Evolutionary conservation across 2,113 vertebrate species (phyloP).

Genomic region (Ageneiosus marmoratus): DNA sequence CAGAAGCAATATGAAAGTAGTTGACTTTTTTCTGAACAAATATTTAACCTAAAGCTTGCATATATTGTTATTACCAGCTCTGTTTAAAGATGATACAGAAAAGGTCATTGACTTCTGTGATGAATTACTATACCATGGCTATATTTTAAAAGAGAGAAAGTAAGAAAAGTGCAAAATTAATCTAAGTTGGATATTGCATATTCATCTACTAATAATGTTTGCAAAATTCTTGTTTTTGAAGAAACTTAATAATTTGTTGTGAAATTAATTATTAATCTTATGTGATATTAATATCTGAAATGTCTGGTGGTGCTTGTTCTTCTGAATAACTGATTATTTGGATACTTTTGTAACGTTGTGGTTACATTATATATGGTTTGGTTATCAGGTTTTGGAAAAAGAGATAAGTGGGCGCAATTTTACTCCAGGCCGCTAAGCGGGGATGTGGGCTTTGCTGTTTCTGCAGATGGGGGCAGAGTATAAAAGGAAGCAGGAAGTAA

Average conservation of each 20-base stretch:
- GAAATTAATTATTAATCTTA: neutral
- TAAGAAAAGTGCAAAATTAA: neutral
- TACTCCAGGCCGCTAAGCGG: too few relatives aligned
- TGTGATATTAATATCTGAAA: neutral
- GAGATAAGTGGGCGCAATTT: too few relatives aligned
- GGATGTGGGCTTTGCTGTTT: too few relatives aligned
- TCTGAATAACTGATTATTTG: neutral
- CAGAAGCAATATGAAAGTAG: slow-evolving; percentile 21
- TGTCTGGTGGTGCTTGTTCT: neutral
- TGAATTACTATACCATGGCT: neutral
- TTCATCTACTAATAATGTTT: neutral
- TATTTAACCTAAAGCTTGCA: slow-evolving; percentile 28
- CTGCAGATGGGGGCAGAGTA: too few relatives aligned
- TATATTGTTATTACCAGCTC: slow-evolving; percentile 6
- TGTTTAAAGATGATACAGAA: neutral
- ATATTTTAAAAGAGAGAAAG: neutral
- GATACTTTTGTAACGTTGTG: too few relatives aligned
- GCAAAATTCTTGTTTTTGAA: neutral
- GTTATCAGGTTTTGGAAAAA: too few relatives aligned
- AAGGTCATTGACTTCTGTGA: slow-evolving; percentile 19
- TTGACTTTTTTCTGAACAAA: slow-evolving; percentile 39
- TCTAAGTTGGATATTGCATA: neutral
- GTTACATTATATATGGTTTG: too few relatives aligned
- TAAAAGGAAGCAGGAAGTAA: too few relatives aligned
- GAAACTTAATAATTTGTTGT: neutral